phyloP scores from a whole-genome alignment of 2,888 invertebrate species.

The Cerastoderma edule region DNA sequence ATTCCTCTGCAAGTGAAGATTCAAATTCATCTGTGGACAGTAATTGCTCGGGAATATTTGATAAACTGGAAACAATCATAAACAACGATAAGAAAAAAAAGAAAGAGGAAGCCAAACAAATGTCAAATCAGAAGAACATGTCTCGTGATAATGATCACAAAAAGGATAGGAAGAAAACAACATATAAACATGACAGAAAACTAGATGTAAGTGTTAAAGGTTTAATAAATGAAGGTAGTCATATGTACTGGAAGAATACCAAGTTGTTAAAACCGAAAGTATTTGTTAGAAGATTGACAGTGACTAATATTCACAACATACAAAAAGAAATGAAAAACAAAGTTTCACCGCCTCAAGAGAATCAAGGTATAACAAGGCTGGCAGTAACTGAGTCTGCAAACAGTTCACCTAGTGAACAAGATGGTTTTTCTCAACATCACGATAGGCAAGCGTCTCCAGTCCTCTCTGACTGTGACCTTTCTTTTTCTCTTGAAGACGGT shows the following conservation, averaged over 20 bases:
- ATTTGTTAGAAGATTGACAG: background rate
- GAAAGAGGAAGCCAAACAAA: background rate
- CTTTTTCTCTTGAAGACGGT: background rate
- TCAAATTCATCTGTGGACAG: conserved; percentile 8
- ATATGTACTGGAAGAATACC: conserved; percentile 4
- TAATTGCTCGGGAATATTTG: conserved; percentile 13
- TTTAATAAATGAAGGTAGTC: background rate
- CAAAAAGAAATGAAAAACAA: background rate
- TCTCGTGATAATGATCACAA: background rate
- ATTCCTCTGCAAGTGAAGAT: background rate
- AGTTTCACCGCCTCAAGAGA: background rate
- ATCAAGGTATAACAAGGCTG: background rate
- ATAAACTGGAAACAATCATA: background rate
- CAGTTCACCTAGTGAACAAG: background rate
- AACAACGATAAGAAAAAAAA: background rate
- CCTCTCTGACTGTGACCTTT: background rate
- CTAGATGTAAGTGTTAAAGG: background rate
- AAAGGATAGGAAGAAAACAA: background rate
- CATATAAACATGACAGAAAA: background rate
- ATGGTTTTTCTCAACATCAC: background rate
- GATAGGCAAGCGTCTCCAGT: background rate
- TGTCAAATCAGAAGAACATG: background rate
- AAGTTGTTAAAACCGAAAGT: conserved; percentile 1
- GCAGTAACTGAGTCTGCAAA: background rate
- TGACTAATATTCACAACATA: background rate